phyloP scores from a whole-genome alignment of 2,797 vertebrate genomes.

The Chaenodraco wilsoni region DNA sequence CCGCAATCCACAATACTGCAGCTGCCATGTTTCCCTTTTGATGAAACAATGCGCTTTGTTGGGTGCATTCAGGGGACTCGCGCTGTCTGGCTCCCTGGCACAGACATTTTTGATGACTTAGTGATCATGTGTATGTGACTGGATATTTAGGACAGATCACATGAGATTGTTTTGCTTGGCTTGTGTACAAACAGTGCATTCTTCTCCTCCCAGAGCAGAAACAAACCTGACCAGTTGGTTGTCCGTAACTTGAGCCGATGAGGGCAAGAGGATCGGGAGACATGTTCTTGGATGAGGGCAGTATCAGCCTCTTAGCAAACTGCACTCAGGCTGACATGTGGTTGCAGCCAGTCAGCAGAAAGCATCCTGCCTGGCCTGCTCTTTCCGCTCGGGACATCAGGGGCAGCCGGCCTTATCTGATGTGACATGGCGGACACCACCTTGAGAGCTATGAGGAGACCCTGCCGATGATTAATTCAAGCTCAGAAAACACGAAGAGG shows the following conservation, averaged over 20 bases:
- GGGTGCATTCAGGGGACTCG: slow-evolving; percentile 43
- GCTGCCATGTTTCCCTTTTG: slow-evolving; percentile 64
- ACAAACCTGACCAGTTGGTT: slow-evolving; percentile 55
- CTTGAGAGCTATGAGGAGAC: slow-evolving; percentile 66
- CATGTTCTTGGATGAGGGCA: slow-evolving; percentile 39
- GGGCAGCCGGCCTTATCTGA: slow-evolving; percentile 59
- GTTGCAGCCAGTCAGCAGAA: slow-evolving; percentile 74
- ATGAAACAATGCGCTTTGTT: slow-evolving; percentile 68
- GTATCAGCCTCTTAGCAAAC: slow-evolving; percentile 46
- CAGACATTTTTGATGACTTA: slow-evolving; percentile 56
- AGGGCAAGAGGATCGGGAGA: slow-evolving; percentile 43
- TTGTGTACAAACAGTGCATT: slow-evolving; percentile 58
- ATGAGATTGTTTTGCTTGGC: slow-evolving; percentile 66
- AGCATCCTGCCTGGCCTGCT: slow-evolving; percentile 63
- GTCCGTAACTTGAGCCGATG: slow-evolving; percentile 52
- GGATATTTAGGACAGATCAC: slow-evolving; percentile 69
- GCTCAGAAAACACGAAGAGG: slow-evolving; percentile 55
- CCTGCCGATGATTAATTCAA: slow-evolving; percentile 65
- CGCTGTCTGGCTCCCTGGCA: slow-evolving; percentile 50
- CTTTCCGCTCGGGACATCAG: slow-evolving; percentile 64
- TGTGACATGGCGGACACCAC: slow-evolving; percentile 71
- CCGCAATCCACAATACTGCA: slow-evolving; percentile 58
- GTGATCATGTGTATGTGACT: slow-evolving; percentile 61
- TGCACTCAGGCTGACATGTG: slow-evolving; percentile 58
- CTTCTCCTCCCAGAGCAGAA: slow-evolving; percentile 47